Base-by-base conservation (phyloP, 2,113 vertebrate species). In the Pontoporia blainvillei region DNA sequence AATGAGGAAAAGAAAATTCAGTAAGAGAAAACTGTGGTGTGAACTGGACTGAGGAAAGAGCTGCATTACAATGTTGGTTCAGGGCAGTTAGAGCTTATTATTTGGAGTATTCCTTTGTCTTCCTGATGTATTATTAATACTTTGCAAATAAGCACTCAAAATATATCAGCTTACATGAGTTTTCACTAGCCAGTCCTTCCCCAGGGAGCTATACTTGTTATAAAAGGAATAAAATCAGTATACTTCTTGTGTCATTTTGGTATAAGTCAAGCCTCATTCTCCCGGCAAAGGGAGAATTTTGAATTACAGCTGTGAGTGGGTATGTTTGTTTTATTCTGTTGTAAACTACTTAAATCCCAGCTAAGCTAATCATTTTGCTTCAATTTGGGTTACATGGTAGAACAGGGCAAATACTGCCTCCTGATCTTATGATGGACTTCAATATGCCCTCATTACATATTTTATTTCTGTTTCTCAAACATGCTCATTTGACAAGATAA, bases 101-200 rank as follows among this genome's bases (percentile, higher is more conserved):
- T 92, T 64, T 71, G 31, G 39, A 71, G 25, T 25, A 72, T 88
- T 88, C 52, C 41, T 97, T 93, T 91, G 85, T 96, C 76, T 95
- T 88, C n/a, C n/a, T 88, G 46, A 88, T 97, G 61, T 78, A 85
- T 97, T 93, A 91, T 95, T 94, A 97, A 96, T 95, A 52, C 21
- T 39, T 66, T 88, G 18, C 76, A 95, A 88, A 94, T 86, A 72
- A 96, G 52, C 10, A 4, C 27, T 88, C 69, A 67, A 31, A 88
- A 1, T 39, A 17, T 54, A 94, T 34, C 52, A 41, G 57, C n/a
- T 69, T 64, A 84, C 81, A 64, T 90, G 76, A 92, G 91, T 97
- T 87, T 96, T 90, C 31, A 76, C 59, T 71, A 92, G 71, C 41
- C 15, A 20, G 41, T 69, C 79, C 82, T 95, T 61, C 44, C 59